Base-by-base conservation (phyloP, 53 echinoderm and acorn worm species). In the Henricia sp. region DNA sequence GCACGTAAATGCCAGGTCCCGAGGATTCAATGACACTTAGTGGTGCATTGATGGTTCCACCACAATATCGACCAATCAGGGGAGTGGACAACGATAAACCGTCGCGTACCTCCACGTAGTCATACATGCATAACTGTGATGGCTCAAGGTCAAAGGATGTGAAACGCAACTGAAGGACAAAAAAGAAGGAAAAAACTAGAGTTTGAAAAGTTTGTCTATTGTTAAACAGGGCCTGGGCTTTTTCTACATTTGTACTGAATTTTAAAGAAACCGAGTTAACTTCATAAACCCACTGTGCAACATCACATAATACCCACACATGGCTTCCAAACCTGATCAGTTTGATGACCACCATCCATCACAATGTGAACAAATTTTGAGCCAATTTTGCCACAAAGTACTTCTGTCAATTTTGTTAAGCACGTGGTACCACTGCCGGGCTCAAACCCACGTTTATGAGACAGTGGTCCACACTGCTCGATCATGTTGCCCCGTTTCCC, bases 121-220 rank as follows among this genome's bases (percentile, higher is more conserved):
- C 95, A 74, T 93, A 95, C 24, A 91, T 83, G 66, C 95, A 95
- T 12, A 66, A 42, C 57, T 71, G 74, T 12, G 93, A 88, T 5
- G 85, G 86, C 54, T 95, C 95, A 52, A 95, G 6, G 50, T 95
- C 95, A 65, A 95, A 95, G 0, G 93, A 93, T 5, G 88, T 86
- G 34, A 95, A 95, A 17, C 89, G 83, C 24, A 95, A 39, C 95
- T 95, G 85, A 2, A 55, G 21, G 53, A 8, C 83, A 44, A 74
- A 35, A 33, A 87, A 36, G 33, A 52, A 65, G 52, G 16, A 30
- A 32, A 13, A 0, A 27, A 35, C 14, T 33, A 28, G 6, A 36
- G 28, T 57, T 3, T 14, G 29, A 3, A 70, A 39, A 54, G 32
- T 35, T n/a, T 20, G 52, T 51, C 29, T 28, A 29, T 32, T 70